A percentile compares a stretch with the other conserved stretches of the same genome.
Conservation (phyloP, 2,797 vertebrate genomes). For the Buphagus erythrorhynchus region DNA sequence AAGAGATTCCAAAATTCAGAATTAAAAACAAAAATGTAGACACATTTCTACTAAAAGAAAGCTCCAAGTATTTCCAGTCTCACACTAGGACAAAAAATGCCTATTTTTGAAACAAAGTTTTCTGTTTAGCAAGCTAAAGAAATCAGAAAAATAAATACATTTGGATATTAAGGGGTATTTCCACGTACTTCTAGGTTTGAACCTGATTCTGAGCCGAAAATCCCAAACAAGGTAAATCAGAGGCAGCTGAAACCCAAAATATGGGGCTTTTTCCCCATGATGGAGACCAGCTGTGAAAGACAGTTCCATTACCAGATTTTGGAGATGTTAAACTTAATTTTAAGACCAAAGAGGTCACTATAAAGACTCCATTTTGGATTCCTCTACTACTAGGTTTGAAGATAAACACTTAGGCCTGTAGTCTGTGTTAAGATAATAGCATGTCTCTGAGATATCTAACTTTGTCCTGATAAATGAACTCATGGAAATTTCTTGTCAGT, state of each 20-base stretch:
- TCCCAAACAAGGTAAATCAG: background rate
- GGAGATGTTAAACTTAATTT: background rate
- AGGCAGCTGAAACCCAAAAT: background rate
- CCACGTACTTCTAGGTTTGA: background rate
- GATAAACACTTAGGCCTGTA: background rate
- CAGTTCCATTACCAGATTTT: background rate
- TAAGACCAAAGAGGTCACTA: background rate
- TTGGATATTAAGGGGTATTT: background rate
- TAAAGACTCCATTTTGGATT: background rate
- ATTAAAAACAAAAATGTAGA: background rate
- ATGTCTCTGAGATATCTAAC: background rate
- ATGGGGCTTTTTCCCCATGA: fast-evolving
- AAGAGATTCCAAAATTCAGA: background rate
- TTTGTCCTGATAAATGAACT: background rate
- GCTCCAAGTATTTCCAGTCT: background rate
- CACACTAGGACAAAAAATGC: background rate
- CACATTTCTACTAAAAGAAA: background rate
- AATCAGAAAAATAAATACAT: background rate
- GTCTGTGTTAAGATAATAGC: background rate
- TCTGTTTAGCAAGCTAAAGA: background rate
- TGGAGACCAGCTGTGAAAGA: background rate
- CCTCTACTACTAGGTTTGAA: background rate
- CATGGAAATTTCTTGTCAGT: background rate
- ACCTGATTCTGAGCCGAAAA: background rate
- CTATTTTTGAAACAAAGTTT: background rate